Conservation (phyloP, 1,140 invertebrate genomes). For the Eufriesea mexicana region DNA sequence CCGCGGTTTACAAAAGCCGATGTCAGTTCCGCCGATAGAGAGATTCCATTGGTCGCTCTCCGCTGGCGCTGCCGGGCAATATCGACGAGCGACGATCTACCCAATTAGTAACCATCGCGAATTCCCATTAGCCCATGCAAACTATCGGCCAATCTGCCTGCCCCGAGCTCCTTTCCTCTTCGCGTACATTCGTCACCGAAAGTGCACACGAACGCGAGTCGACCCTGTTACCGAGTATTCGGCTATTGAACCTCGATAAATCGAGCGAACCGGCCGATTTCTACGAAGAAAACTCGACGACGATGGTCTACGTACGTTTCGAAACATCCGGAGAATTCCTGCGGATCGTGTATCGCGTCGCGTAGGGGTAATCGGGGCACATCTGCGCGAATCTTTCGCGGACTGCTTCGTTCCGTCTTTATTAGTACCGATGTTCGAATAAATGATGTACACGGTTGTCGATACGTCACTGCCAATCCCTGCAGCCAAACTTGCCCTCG, state of each 20-base stretch:
- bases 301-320: not conserved
- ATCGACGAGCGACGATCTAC: conserved; percentile 74
- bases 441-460: not conserved
- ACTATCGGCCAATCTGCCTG: conserved; percentile 69
- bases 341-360: too few species aligned
- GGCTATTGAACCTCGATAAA: not conserved
- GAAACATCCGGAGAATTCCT: too few species aligned
- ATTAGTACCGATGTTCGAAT: not conserved
- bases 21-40: conserved; percentile 70
- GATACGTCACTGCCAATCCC: not conserved
- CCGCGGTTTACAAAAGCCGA: conserved; percentile 66
- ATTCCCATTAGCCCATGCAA: conserved; percentile 73
- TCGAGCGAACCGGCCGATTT: not conserved
- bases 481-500: too few species aligned
- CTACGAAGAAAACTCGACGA: not conserved
- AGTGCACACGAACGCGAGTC: conserved; percentile 16
- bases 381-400: not conserved
- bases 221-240: not conserved
- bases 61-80: conserved; percentile 62
- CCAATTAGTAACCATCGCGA: conserved; percentile 77
- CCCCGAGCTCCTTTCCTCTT: conserved; percentile 40
- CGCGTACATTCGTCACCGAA: conserved; percentile 63
- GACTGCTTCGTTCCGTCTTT: not conserved
- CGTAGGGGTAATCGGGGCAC: too few species aligned
- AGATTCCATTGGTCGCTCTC: conserved; percentile 64